These are phyloP conservation scores for Clarias platycephalus DNA, from an alignment of 2,797 vertebrate species.

Conservation along the genomic window DNA sequence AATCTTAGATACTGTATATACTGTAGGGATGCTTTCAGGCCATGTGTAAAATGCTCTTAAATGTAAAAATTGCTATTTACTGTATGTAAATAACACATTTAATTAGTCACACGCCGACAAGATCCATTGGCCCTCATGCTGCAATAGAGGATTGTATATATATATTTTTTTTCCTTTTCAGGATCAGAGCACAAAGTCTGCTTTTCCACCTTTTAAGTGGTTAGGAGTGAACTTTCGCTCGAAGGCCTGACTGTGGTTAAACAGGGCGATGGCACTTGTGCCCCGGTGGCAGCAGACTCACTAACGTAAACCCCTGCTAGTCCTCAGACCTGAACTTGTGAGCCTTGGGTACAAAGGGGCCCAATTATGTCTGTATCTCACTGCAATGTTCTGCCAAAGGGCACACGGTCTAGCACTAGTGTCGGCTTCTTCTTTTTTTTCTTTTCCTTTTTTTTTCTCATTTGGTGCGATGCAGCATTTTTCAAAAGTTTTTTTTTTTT, in stretches of 20 bases:
- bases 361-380: constrained; percentile 12
- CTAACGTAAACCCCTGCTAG: constrained; percentile 3
- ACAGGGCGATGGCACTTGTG: constrained; percentile 5
- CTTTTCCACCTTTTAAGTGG: background rate
- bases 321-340: constrained; percentile 14
- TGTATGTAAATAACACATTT: background rate
- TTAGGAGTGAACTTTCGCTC: constrained; percentile 23
- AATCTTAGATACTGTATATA: too few relatives aligned
- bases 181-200: background rate
- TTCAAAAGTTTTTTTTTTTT: background rate
- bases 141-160: background rate
- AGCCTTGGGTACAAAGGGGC: background rate
- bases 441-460: background rate
- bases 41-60: background rate
- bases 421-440: background rate
- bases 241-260: background rate
- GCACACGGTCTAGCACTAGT: background rate
- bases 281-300: background rate
- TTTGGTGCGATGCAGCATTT: background rate
- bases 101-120: background rate
- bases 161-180: background rate
- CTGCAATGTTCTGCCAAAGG: constrained; percentile 13
- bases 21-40: background rate
- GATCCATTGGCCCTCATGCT: too few relatives aligned
- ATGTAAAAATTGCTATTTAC: background rate